Conservation (phyloP, 2,888 invertebrate species). For the Agonum fuliginosum region DNA sequence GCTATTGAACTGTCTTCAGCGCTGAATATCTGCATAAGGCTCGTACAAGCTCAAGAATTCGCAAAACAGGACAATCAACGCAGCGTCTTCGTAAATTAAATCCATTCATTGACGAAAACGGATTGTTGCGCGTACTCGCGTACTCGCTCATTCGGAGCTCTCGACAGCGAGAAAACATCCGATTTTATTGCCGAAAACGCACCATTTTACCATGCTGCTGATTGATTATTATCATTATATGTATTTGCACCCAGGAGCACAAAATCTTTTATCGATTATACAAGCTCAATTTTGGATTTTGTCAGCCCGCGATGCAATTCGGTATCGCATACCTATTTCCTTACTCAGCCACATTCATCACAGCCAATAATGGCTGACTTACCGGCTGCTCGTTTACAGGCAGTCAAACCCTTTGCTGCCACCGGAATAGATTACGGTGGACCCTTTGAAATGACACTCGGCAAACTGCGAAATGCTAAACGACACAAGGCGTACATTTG, state of each 20-base stretch:
- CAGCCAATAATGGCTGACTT: background rate
- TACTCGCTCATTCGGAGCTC: background rate
- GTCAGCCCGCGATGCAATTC: background rate
- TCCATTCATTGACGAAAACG: constrained; percentile 4
- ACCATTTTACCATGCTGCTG: background rate
- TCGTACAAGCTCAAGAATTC: background rate
- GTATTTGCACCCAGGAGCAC: background rate
- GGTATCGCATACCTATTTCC: background rate
- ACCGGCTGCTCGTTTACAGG: background rate
- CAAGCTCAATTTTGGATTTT: background rate
- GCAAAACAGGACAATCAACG: background rate
- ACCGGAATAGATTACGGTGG: background rate
- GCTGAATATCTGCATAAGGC: background rate
- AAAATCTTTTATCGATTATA: background rate
- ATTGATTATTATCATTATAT: background rate
- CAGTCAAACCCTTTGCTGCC: background rate
- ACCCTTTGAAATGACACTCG: too few species aligned
- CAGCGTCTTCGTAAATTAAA: background rate
- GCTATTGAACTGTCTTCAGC: background rate
- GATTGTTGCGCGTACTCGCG: background rate
- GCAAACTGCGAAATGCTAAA: too few species aligned
- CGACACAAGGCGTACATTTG: too few species aligned
- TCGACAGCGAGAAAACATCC: background rate
- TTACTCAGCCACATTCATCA: background rate
- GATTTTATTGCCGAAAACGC: background rate